phyloP scores from a whole-genome alignment of 1,140 invertebrate genomes.

The Drosophila trapezifrons region DNA sequence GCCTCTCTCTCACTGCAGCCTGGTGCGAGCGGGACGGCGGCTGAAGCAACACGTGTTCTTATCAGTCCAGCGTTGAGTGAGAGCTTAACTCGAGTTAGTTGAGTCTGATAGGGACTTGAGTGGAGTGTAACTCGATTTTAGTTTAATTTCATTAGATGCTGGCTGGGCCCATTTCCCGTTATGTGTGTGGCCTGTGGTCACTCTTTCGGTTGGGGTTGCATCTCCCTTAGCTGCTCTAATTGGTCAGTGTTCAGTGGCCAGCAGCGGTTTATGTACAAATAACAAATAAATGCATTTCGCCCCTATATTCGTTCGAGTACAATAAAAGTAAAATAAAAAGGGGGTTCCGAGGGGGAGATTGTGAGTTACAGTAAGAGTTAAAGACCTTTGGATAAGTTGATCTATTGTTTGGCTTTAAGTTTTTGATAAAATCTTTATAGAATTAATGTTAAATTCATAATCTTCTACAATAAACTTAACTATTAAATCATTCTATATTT shows the following conservation, averaged over 20 bases:
- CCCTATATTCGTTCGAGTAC: slow-evolving; percentile 46
- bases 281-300: slow-evolving; percentile 43
- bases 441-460: not conserved
- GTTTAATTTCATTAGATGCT: slow-evolving; percentile 73
- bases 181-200: slow-evolving; percentile 27
- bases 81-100: slow-evolving; percentile 26
- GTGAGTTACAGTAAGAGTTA: not conserved
- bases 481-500: too few species aligned
- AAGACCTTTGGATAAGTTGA: not conserved
- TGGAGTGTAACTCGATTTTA: slow-evolving; percentile 36
- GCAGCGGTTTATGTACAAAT: slow-evolving; percentile 47
- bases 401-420: not conserved
- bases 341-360: not conserved
- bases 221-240: slow-evolving; percentile 57
- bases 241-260: slow-evolving; percentile 66
- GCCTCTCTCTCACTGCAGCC: slow-evolving; percentile 6
- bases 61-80: slow-evolving; percentile 63
- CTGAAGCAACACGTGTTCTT: slow-evolving; percentile 78
- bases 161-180: slow-evolving; percentile 34
- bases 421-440: not conserved
- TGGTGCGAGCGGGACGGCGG: slow-evolving; percentile 51
- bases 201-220: slow-evolving; percentile 57
- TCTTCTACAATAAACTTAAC: too few species aligned
- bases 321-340: slow-evolving; percentile 10
- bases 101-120: slow-evolving; percentile 28